These are phyloP conservation scores for Melitaea cinxia DNA, from an alignment of 1,140 invertebrate species.

Conservation along the genomic window DNA sequence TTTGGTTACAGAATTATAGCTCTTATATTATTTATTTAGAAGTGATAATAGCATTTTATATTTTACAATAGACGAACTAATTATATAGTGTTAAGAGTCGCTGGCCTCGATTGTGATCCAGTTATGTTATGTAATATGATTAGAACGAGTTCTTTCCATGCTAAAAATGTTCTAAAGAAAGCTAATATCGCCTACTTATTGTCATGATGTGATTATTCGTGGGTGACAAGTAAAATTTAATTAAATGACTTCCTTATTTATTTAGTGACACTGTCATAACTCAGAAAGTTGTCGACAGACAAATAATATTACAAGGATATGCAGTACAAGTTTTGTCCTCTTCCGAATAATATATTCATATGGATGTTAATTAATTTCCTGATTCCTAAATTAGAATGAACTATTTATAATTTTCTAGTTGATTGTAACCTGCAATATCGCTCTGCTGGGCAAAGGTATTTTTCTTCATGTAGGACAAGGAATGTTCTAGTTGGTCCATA, in stretches of 20 bases:
- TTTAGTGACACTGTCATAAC: neutral
- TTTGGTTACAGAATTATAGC: slow-evolving; percentile 3
- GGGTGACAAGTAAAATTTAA: neutral
- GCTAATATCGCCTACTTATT: slow-evolving; percentile 21
- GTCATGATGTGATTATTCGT: neutral
- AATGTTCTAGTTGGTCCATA: no score
- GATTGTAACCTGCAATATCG: no score
- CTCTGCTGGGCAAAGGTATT: no score
- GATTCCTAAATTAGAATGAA: no score
- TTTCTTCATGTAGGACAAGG: no score
- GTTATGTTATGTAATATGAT: slow-evolving; percentile 51
- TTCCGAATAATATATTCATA: no score
- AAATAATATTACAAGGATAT: neutral
- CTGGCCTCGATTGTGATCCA: slow-evolving; percentile 55
- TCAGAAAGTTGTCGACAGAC: neutral
- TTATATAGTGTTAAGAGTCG: slow-evolving; percentile 29
- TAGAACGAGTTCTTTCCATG: slow-evolving; percentile 35
- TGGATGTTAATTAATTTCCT: no score
- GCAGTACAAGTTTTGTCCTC: no score
- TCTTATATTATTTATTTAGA: slow-evolving; percentile 7
- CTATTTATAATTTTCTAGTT: no score
- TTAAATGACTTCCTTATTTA: neutral
- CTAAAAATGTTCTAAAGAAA: slow-evolving; percentile 36
- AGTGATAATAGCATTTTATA: slow-evolving; percentile 11
- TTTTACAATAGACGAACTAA: slow-evolving; percentile 16